Evolutionary conservation across 2,888 invertebrate species (phyloP).

Genomic region (Coelinius sp.): DNA sequence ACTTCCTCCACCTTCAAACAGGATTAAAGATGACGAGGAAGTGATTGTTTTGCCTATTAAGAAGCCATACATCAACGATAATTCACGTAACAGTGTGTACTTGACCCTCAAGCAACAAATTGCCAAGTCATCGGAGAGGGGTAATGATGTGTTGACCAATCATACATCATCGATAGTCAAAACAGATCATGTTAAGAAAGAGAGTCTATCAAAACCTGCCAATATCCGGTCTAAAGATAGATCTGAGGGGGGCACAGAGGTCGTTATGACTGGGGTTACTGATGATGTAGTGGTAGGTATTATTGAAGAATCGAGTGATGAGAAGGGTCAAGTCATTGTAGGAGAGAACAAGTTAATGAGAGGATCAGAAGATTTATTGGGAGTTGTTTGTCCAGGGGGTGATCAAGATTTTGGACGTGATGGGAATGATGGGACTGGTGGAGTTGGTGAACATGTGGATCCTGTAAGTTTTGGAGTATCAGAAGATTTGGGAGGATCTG

Average conservation of each 20-base stretch:
- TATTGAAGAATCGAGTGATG: not conserved
- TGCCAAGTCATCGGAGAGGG: slow-evolving; percentile 3
- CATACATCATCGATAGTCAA: not conserved
- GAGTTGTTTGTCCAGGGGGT: not conserved
- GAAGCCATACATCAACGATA: slow-evolving; percentile 62
- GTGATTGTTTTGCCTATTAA: slow-evolving; percentile 61
- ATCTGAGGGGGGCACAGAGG: slow-evolving; percentile 52
- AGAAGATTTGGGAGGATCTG: not conserved
- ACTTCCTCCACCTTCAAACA: slow-evolving; percentile 57
- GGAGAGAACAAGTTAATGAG: not conserved
- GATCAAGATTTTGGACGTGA: not conserved
- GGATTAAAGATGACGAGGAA: slow-evolving; percentile 50
- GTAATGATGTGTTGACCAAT: slow-evolving; percentile 22
- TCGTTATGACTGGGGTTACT: slow-evolving; percentile 39
- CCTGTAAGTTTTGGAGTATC: too few relatives aligned
- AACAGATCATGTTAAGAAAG: not conserved
- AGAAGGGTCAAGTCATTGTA: not conserved
- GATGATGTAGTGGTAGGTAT: slow-evolving; percentile 3
- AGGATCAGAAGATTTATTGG: not conserved
- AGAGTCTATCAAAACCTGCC: slow-evolving; percentile 43
- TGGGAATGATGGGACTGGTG: too few relatives aligned
- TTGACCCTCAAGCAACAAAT: slow-evolving; percentile 59
- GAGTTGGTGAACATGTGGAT: too few relatives aligned
- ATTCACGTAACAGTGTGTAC: slow-evolving; percentile 62
- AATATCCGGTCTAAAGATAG: slow-evolving; percentile 57